Percentiles rank a stretch among this genome's conserved stretches.
These are phyloP conservation scores for Nycticorax nycticorax DNA, from an alignment of 2,113 vertebrate genomes.

Conservation along the genomic window DNA sequence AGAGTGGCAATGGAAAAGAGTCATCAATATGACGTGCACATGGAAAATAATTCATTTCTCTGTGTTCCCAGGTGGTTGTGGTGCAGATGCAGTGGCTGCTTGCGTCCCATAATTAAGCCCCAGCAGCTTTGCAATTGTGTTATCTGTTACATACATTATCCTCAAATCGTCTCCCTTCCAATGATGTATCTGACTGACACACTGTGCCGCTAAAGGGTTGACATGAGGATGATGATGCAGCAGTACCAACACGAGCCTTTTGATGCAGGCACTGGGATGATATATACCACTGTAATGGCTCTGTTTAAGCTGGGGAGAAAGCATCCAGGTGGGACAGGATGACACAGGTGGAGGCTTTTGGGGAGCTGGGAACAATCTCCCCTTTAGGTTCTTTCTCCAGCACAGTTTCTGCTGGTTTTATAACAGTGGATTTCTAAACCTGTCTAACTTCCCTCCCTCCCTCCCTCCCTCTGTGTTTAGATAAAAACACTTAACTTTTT, in stretches of 20 bases:
- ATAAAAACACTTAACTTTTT: slow-evolving; percentile 26
- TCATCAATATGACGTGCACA: not conserved
- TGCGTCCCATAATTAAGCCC: slow-evolving; percentile 8
- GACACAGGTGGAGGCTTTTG: not conserved
- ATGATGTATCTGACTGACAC: not conserved
- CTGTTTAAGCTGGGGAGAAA: not conserved
- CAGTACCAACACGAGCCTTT: not conserved
- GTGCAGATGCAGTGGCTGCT: not conserved
- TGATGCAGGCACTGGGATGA: not conserved
- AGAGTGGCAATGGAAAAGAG: slow-evolving; percentile 27
- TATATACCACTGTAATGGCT: not conserved
- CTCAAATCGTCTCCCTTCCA: not conserved
- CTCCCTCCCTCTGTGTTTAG: not conserved
- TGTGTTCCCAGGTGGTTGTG: not conserved
- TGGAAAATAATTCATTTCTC: not conserved
- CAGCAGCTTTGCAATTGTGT: slow-evolving; percentile 18
- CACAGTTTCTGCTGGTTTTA: not conserved
- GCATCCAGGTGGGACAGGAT: not conserved
- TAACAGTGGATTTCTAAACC: not conserved
- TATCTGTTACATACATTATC: not conserved
- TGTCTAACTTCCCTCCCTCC: not conserved
- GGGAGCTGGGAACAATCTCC: not conserved
- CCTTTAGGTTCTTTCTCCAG: not conserved
- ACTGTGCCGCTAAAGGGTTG: not conserved
- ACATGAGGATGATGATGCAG: not conserved